Evolutionary conservation across 2,113 vertebrate species (phyloP).

Genomic region (Nothobranchius kuhntae): DNA sequence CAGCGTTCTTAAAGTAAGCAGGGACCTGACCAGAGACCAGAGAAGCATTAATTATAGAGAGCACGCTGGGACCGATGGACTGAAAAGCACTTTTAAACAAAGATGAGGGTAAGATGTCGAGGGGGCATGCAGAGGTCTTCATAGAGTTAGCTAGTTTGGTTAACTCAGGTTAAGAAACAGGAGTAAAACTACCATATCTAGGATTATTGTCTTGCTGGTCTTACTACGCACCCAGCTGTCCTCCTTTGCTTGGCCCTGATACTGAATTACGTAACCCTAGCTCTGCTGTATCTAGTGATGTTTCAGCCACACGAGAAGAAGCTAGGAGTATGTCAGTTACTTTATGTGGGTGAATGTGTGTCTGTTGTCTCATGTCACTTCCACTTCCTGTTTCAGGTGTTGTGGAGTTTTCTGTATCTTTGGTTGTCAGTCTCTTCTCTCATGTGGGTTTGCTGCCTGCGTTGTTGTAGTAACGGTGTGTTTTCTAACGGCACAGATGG

Average conservation of each 20-base stretch:
- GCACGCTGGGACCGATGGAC: too few relatives aligned
- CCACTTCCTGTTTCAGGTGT: slow-evolving; percentile 41
- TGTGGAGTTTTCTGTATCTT: slow-evolving; percentile 12
- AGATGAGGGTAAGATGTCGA: too few relatives aligned
- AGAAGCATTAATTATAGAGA: too few relatives aligned
- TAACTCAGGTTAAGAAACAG: too few relatives aligned
- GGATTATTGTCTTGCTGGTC: neutral
- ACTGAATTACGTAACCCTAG: neutral
- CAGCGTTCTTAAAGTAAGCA: too few relatives aligned
- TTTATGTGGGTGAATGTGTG: slow-evolving; percentile 2
- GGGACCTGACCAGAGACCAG: too few relatives aligned
- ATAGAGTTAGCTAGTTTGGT: too few relatives aligned
- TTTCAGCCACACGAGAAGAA: slow-evolving; percentile 52
- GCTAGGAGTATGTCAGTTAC: neutral
- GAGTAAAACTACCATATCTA: too few relatives aligned
- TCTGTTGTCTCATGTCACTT: slow-evolving; percentile 23
- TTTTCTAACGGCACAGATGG: slow-evolving; percentile 64
- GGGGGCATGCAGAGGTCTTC: too few relatives aligned
- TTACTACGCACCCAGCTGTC: slow-evolving; percentile 1
- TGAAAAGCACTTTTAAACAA: too few relatives aligned
- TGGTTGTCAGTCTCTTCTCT: slow-evolving; percentile 26
- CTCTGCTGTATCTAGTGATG: slow-evolving; percentile 21
- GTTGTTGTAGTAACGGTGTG: slow-evolving; percentile 55
- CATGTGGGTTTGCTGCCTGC: slow-evolving; percentile 52
- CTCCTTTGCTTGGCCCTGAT: slow-evolving; percentile 21